Evolutionary conservation across 2,797 vertebrate genomes (phyloP).

Genomic region (Cyclopterus lumpus): DNA sequence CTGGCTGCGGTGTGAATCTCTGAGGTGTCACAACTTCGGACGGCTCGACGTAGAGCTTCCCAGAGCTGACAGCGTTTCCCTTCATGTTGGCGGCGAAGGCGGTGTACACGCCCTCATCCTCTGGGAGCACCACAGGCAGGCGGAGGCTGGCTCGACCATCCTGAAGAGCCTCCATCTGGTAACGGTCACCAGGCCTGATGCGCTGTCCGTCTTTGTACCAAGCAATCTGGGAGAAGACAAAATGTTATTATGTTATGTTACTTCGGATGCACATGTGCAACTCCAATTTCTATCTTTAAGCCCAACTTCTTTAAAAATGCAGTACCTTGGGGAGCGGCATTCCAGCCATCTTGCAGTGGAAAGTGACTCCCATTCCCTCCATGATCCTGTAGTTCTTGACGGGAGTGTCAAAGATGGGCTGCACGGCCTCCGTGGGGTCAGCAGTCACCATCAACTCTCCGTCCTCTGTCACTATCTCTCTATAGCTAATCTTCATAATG

Average conservation of each 20-base stretch:
- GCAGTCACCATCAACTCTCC: conserved; percentile 91
- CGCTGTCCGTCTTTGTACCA: conserved; percentile 98
- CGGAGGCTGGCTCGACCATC: conserved; percentile 93
- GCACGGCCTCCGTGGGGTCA: conserved; percentile 85
- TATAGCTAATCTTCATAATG: conserved; percentile 92
- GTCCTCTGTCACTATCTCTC: conserved; percentile 93
- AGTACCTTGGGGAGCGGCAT: conserved; percentile 93
- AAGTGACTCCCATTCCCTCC: conserved; percentile 95
- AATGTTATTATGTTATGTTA: background rate
- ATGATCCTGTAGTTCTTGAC: conserved; percentile 95
- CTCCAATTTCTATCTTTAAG: background rate
- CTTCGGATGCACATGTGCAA: background rate
- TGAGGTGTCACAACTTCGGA: conserved; percentile 85
- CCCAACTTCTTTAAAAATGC: background rate
- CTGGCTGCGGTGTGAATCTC: conserved; percentile 88
- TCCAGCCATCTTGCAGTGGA: conserved; percentile 94
- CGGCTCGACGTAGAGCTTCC: conserved; percentile 94
- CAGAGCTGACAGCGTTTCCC: conserved; percentile 94
- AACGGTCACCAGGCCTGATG: conserved; percentile 87
- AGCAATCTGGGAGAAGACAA: conserved; percentile 83
- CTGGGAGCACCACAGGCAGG: conserved; percentile 88
- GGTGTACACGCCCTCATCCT: conserved; percentile 97
- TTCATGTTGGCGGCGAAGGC: conserved; percentile 92
- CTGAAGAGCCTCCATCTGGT: conserved; percentile 91
- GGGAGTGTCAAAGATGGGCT: conserved; percentile 88